A percentile compares a stretch with the other conserved stretches of the same genome.
phyloP scores from a whole-genome alignment of 2,888 invertebrate genomes.

The Nomada flava region DNA sequence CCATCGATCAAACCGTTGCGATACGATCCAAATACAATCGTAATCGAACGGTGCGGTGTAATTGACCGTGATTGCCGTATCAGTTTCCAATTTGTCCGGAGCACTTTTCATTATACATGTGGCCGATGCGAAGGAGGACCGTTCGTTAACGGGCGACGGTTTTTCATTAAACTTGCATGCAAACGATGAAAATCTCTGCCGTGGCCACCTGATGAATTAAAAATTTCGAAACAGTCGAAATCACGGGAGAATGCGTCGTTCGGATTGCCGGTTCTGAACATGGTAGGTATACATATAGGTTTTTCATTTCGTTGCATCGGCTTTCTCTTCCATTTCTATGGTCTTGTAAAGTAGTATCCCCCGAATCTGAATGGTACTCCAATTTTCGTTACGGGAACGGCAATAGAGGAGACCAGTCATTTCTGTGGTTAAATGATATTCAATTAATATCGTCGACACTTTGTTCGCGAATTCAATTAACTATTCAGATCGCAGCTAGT shows the following conservation, averaged over 20 bases:
- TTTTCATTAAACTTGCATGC: conserved; percentile 2
- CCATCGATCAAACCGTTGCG: background rate
- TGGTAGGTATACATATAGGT: background rate
- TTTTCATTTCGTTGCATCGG: background rate
- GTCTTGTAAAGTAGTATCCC: background rate
- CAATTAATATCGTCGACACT: background rate
- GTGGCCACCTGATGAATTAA: background rate
- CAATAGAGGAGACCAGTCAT: background rate
- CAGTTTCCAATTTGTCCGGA: conserved; percentile 20
- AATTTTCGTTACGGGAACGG: background rate
- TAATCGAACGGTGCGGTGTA: background rate
- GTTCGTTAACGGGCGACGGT: conserved; percentile 1
- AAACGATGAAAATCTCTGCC: background rate
- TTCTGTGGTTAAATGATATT: background rate
- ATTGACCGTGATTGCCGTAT: conserved; percentile 1
- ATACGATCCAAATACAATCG: conserved; percentile 14
- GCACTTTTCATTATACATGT: too few relatives aligned
- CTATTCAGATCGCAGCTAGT: too few relatives aligned
- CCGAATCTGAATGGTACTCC: background rate
- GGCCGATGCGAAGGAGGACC: background rate
- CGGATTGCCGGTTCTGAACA: background rate
- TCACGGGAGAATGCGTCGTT: background rate
- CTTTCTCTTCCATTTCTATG: background rate
- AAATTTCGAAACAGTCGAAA: background rate
- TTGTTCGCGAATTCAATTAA: too few relatives aligned